phyloP scores from a whole-genome alignment of 2,888 invertebrate species.

The Ariolimax columbianus region DNA sequence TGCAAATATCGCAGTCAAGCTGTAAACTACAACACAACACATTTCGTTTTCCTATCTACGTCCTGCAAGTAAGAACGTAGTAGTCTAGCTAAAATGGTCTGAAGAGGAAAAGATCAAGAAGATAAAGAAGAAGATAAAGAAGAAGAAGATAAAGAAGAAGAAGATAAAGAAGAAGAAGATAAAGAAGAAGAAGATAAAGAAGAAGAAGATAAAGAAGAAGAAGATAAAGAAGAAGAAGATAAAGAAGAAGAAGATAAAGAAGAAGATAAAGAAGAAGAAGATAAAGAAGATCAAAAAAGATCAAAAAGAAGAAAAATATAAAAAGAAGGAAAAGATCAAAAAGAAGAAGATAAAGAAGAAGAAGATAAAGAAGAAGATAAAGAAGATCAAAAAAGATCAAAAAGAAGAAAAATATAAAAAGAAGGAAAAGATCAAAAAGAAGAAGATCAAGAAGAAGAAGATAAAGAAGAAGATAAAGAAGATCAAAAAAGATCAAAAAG shows the following conservation, averaged over 20 bases:
- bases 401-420: no score
- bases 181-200: neutral
- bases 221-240: neutral
- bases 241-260: neutral
- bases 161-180: neutral
- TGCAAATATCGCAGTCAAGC: no score
- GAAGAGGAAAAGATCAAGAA: neutral
- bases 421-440: no score
- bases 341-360: neutral
- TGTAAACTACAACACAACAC: no score
- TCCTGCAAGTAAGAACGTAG: no score
- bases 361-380: neutral
- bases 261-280: neutral
- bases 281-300: no score
- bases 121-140: neutral
- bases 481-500: no score
- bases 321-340: no score
- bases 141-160: conserved; percentile 4
- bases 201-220: neutral
- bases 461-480: neutral
- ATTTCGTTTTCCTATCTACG: no score
- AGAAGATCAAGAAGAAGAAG: neutral
- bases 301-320: no score
- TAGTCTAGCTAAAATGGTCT: no score
- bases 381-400: no score